A percentile compares a stretch with the other conserved stretches of the same genome.
Conservation (phyloP, 2,113 vertebrate genomes). For the Pelodiscus sinensis region DNA sequence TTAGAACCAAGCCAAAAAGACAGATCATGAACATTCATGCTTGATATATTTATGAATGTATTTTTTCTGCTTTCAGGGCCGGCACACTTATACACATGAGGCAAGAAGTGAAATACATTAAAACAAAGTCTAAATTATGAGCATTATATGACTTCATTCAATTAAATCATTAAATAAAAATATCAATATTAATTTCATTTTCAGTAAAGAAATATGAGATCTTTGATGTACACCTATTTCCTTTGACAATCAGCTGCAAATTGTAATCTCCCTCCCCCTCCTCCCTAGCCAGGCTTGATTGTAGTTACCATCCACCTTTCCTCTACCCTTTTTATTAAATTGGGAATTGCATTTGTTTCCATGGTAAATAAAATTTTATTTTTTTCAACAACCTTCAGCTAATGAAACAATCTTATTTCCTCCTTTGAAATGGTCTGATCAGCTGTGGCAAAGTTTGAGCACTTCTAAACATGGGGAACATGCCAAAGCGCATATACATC, state of each 20-base stretch:
- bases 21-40: slow-evolving; percentile 14
- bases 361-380: background rate
- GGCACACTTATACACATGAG: background rate
- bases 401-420: background rate
- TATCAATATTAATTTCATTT: slow-evolving; percentile 49
- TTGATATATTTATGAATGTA: slow-evolving; percentile 54
- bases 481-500: background rate
- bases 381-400: background rate
- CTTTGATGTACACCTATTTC: slow-evolving; percentile 9
- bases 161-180: slow-evolving; percentile 55
- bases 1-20: slow-evolving; percentile 51
- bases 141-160: slow-evolving; percentile 43
- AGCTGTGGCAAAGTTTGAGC: background rate
- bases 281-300: background rate
- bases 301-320: background rate
- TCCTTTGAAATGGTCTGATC: background rate
- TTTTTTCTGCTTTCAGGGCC: slow-evolving; percentile 23
- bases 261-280: background rate
- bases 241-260: background rate
- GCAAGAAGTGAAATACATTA: slow-evolving; percentile 38
- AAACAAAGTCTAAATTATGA: slow-evolving; percentile 44
- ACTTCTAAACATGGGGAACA: background rate
- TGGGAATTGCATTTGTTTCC: background rate
- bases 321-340: slow-evolving; percentile 7
- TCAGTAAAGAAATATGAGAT: background rate